Conservation (phyloP, 2,888 invertebrate species). For the Phyllotreta striolata region DNA sequence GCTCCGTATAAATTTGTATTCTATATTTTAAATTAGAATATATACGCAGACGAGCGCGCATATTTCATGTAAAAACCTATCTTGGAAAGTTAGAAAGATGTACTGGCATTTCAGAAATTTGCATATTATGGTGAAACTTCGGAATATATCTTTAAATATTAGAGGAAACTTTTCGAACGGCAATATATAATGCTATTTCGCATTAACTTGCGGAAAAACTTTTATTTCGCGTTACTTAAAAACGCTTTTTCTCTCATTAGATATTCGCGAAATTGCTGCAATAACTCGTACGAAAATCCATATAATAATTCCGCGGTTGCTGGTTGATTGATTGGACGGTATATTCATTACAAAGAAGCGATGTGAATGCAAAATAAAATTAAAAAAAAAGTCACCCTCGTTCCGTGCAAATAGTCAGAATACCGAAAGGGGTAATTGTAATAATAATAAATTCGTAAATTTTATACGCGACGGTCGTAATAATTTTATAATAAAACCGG, state of each 20-base stretch:
- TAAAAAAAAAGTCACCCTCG: background rate
- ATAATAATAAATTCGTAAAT: constrained; percentile 47
- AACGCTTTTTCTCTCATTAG: no score
- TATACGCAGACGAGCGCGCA: constrained; percentile 60
- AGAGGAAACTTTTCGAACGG: constrained; percentile 48
- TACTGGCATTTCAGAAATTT: constrained; percentile 57
- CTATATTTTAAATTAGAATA: constrained; percentile 64
- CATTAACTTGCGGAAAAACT: constrained; percentile 42
- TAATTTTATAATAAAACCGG: constrained; percentile 47
- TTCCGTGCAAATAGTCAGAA: constrained; percentile 10
- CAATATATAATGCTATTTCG: constrained; percentile 45
- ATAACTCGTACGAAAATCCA: no score
- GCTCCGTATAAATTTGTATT: constrained; percentile 62
- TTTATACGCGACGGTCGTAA: constrained; percentile 39
- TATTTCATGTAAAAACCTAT: constrained; percentile 62
- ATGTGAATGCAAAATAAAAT: no score
- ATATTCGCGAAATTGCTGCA: no score
- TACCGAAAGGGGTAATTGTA: constrained; percentile 34
- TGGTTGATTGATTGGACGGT: no score
- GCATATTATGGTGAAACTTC: constrained; percentile 57
- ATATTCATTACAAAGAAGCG: no score
- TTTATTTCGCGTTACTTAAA: background rate
- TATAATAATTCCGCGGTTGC: no score
- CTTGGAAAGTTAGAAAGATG: constrained; percentile 58
- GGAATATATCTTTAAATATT: constrained; percentile 54